Evolutionary conservation across 2,113 vertebrate species (phyloP), one percentile per base, ranked within the genome.

Genomic region (Otolemur garnettii): DNA sequence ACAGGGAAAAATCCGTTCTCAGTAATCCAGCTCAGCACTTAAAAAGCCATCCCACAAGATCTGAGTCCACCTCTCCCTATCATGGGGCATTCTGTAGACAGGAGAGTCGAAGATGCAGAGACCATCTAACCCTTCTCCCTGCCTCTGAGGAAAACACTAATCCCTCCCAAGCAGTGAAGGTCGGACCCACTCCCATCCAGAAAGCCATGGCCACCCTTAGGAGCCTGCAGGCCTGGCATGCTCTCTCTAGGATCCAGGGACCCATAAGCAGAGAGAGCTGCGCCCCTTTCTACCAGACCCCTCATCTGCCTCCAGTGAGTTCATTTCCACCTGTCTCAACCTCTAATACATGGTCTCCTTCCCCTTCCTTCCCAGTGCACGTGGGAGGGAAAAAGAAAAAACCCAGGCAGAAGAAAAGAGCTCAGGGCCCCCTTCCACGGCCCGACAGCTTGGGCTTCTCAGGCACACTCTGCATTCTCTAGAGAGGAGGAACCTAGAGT

Each of bases 371-470:
- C 55, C 59, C n/a, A 19, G 33, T 18, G 35, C 38, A 68, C 22
- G 4, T 12, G 35, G 69, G 9, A 90, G 62, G 15, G 33, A 91
- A 26, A 45, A 42, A 94, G 57, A 19, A 71, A 91, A 80, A 59
- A 15, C 4, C 10, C 42, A 74, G 57, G 72, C 38, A 30, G 30
- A 24, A 26, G 35, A 69, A 4, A 14, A 35, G 64, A 59, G 78
- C 22, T 13, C 15, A 4, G 75, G 59, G 22, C 38, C 62, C 42
- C 35, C 33, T 80, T 82, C 85, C 85, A 87, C 79, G 88, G 89
- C 68, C 92, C 95, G 95, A 93, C 97, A 96, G 93, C 82, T 69
- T 50, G 24, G 72, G 90, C 66, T 93, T 92, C 94, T 96, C 96
- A 96, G 95, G 93, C 91, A 94, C n/a, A 86, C 84, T 91, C 95